These are phyloP conservation scores for Hirtodrosophila confusa DNA, from an alignment of 2,888 invertebrate species.

Conservation along the genomic window DNA sequence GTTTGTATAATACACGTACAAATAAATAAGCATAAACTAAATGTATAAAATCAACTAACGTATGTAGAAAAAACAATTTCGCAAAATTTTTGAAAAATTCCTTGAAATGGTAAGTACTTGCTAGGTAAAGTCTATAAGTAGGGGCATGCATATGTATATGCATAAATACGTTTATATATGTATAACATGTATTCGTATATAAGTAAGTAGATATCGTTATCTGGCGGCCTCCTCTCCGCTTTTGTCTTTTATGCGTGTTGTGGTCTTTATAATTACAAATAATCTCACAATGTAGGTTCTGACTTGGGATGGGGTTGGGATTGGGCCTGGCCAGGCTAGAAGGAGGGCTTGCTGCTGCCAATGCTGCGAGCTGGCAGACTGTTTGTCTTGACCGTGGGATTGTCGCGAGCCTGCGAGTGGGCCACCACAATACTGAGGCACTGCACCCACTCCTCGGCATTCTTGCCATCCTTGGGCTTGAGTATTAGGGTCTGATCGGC, in stretches of 20 bases:
- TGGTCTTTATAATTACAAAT: conserved; percentile 75
- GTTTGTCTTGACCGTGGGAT: conserved; percentile 84
- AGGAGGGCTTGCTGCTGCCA: conserved; percentile 83
- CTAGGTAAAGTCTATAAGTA: conserved; percentile 68
- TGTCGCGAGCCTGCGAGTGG: conserved; percentile 86
- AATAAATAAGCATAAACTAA: conserved; percentile 73
- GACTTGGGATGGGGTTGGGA: conserved; percentile 13
- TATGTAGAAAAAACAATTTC: conserved; percentile 70
- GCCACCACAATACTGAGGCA: conserved; percentile 97
- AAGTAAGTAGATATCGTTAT: conserved; percentile 32
- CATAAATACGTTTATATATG: conserved; percentile 34
- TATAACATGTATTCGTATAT: conserved; percentile 21
- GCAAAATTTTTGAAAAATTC: conserved; percentile 75
- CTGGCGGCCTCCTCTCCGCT: conserved; percentile 41
- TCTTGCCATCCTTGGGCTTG: conserved; percentile 96
- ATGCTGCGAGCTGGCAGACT: conserved; percentile 84
- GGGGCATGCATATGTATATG: conserved; percentile 34
- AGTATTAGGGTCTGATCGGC: conserved; percentile 95
- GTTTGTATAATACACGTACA: conserved; percentile 77
- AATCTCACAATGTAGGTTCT: conserved; percentile 74
- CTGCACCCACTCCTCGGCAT: conserved; percentile 98
- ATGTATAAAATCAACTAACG: conserved; percentile 38
- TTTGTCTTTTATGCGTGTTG: conserved; percentile 51
- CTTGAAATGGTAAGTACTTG: conserved; percentile 66
- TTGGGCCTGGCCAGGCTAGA: conserved; percentile 64